Evolutionary conservation across 2,888 invertebrate species (phyloP).

Genomic region (Meteorus cinctellus): DNA sequence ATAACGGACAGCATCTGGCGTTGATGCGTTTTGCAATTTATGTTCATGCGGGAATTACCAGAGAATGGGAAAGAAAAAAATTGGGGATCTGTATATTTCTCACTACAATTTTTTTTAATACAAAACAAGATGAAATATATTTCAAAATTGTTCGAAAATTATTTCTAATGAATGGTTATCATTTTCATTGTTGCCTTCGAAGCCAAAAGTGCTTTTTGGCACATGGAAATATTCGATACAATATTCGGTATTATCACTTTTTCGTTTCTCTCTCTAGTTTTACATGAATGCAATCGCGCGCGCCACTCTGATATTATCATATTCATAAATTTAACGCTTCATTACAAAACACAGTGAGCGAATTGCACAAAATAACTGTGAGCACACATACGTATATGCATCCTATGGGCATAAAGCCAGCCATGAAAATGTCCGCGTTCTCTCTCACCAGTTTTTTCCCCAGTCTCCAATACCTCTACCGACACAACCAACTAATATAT

Average conservation of each 20-base stretch:
- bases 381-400: constrained; percentile 2
- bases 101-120: constrained; percentile 2
- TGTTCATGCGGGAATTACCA: neutral
- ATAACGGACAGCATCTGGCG: neutral
- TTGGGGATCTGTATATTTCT: neutral
- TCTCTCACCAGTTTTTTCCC: constrained; percentile 4
- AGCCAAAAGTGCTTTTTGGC: neutral
- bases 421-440: constrained; percentile 18
- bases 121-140: neutral
- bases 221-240: neutral
- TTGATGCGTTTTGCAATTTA: constrained; percentile 8
- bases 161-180: neutral
- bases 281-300: neutral
- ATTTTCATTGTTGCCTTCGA: neutral
- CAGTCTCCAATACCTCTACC: neutral
- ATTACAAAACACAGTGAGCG: constrained; percentile 24
- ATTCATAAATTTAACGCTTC: constrained; percentile 28
- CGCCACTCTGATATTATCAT: constrained; percentile 13
- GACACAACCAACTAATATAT: no score
- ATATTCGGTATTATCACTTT: constrained; percentile 5
- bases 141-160: neutral
- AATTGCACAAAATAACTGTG: constrained; percentile 4
- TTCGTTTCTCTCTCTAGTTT: neutral
- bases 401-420: constrained; percentile 12
- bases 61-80: neutral